Base-by-base conservation (phyloP, 2,888 invertebrate genomes). In the Drosophila histrio region DNA sequence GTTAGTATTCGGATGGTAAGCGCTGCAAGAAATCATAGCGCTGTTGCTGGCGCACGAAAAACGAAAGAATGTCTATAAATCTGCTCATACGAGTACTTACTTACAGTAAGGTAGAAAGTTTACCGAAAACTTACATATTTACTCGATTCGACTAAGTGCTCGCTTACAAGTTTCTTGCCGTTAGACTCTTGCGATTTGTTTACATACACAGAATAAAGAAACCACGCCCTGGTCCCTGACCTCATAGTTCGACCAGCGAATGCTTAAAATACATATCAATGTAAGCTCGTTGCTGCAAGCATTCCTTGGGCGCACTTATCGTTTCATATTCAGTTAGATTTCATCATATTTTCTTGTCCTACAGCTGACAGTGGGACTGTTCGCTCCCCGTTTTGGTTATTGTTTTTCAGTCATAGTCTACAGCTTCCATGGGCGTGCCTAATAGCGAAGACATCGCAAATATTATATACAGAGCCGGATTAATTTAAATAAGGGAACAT, bases 141-240 rank as follows among this genome's bases (percentile, higher is more conserved):
- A 80, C 77, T 68, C 77, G 77, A 82, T 86, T 85, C 80, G 65
- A 72, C 83, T 82, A 82, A 82, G 82, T 86, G 84, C 87, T 77
- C 66, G 77, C 80, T 75, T 77, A 75, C 86, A 75, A 82, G 83
- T 75, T 69, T 79, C 78, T 81, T 77, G 77, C 63, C 72, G 68
- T 72, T 77, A 80, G 66, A 80, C 79, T 77, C 66, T 62, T 66
- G 77, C 72, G 79, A 81, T 85, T 81, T 81, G 86, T 81, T 85
- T 85, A 85, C 86, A 79, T 72, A 68, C 57, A 56, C 50, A 39
- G 41, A 49, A 47, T 70, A 60, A 57, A 38, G 47, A 3, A 32
- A 22, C 5, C 30, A 38, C 36, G 13, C 19, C 24, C 38, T 26
- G 36, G 32, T 43, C 41, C 24, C 15, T 21, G 26, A 47, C 19